phyloP scores from a whole-genome alignment of 2,113 vertebrate genomes.

The Pandion haliaetus region DNA sequence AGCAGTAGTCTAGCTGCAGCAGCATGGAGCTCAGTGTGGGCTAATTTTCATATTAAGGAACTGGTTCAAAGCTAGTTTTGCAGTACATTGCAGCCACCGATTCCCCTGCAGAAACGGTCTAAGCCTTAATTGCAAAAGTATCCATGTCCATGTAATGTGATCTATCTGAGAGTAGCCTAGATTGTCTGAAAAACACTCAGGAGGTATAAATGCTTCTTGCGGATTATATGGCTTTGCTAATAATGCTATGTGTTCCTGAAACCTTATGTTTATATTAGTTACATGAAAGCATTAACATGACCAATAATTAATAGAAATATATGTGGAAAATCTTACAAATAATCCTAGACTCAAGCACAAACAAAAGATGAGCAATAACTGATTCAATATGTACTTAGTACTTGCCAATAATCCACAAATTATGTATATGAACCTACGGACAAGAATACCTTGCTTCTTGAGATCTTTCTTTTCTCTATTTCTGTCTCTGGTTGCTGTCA shows the following conservation, averaged over 20 bases:
- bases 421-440: not conserved
- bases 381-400: not conserved
- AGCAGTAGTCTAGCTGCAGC: not conserved
- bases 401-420: not conserved
- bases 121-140: not conserved
- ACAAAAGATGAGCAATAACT: not conserved
- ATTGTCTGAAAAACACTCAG: not conserved
- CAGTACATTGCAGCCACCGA: not conserved
- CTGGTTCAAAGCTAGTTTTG: not conserved
- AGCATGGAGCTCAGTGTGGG: not conserved
- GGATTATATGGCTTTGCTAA: not conserved
- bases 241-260: not conserved
- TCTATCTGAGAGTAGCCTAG: not conserved
- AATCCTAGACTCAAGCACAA: not conserved
- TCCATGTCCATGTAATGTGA: not conserved
- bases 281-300: not conserved
- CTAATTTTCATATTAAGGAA: not conserved
- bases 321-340: not conserved
- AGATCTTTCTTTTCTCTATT: not conserved
- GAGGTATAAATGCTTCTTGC: not conserved
- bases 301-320: not conserved
- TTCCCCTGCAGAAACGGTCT: not conserved
- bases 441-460: not conserved
- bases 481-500: not conserved
- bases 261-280: not conserved